Evolutionary conservation across 2,888 invertebrate genomes (phyloP), one percentile per base, ranked within the genome.

Genomic region (Epiperipatus broadwayi): DNA sequence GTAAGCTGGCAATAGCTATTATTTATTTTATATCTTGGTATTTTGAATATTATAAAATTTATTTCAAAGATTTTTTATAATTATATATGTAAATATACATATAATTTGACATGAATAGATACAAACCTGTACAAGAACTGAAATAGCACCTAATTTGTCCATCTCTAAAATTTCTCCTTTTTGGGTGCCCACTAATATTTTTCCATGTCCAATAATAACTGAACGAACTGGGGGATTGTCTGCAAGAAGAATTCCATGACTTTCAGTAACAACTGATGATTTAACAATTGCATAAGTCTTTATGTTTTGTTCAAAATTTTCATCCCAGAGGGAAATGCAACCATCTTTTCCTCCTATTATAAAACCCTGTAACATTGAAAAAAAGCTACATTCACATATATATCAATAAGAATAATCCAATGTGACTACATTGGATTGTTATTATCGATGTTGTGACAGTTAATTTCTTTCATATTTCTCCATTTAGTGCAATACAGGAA

Each of bases 291-390:
- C 47, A 46, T 57, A 60, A 1, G 55, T 53, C 45, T 58, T 58
- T 31, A 59, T 47, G 44, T 53, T 53, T 14, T 55, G 51, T 37
- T 58, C 55, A 47, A 63, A 56, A 43, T 54, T 50, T 34, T 56
- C 56, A 44, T 59, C 58, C 59, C 61, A 63, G 21, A 59, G 48
- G 15, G 53, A 54, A 4, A 63, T 52, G n/a, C 50, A 47, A 4
- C 61, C 61, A 45, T 61, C 61, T 44, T 62, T 61, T 8, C 62
- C 61, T 8, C 60, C 61, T 3, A 59, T 61, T 35, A 59, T 56
- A 50, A 60, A 59, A 12, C 58, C 59, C 58, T 61, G 50, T 8
- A 41, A n/a, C n/a, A n/a, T n/a, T n/a, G n/a, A n/a, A n/a, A n/a
- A n/a, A n/a, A n/a, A n/a, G n/a, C n/a, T n/a, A n/a, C n/a, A n/a